phyloP scores from a whole-genome alignment of 2,888 invertebrate species.

The Eucera pruinosa region DNA sequence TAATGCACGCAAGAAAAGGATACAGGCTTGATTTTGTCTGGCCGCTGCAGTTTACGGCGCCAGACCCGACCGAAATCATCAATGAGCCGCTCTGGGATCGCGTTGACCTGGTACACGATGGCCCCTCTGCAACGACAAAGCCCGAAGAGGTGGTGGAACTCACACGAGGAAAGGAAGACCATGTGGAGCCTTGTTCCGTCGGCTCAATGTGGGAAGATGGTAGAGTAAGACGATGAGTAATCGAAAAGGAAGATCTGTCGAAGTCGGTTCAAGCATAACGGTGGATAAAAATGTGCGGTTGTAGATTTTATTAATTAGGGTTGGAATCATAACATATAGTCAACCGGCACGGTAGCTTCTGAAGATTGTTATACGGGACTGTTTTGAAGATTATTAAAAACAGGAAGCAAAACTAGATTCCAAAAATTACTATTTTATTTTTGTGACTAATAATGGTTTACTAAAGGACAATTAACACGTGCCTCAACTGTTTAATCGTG shows the following conservation, averaged over 20 bases:
- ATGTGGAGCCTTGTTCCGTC: not conserved
- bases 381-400: too few species aligned
- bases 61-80: constrained; percentile 65
- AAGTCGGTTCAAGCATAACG: not conserved
- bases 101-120: constrained; percentile 28
- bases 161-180: not conserved
- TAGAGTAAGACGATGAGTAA: not conserved
- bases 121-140: not conserved
- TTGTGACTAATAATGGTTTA: too few species aligned
- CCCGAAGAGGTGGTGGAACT: not conserved
- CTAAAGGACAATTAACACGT: too few species aligned
- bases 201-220: not conserved
- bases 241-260: not conserved
- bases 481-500: too few species aligned
- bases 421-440: too few species aligned
- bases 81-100: constrained; percentile 59
- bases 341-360: too few species aligned
- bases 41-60: constrained; percentile 38
- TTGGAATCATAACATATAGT: too few species aligned
- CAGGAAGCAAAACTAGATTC: too few species aligned
- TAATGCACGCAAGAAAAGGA: constrained; percentile 65
- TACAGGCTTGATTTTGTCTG: constrained; percentile 61
- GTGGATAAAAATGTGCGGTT: not conserved
- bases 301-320: not conserved
- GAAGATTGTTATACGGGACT: too few species aligned